Base-by-base conservation (phyloP, 1,140 invertebrate species). In the Atta texana region DNA sequence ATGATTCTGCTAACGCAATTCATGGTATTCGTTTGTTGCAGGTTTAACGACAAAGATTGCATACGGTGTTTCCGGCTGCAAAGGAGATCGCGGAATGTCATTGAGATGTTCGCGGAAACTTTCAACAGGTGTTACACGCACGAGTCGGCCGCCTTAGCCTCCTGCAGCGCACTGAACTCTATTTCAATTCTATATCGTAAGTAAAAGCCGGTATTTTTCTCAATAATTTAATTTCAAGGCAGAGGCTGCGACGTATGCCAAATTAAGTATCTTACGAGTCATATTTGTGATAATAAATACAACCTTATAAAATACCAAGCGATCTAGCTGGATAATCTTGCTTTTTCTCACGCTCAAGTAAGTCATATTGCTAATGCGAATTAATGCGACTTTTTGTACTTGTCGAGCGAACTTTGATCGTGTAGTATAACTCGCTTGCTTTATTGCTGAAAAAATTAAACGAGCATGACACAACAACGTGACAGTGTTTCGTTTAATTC, bases 61-160 rank as follows among this genome's bases (percentile, higher is more conserved):
- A 96, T 97, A 53, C 94, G 96, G 77, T 97, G 97, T 90, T 96
- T 97, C 85, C 96, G 96, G 85, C 91, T 97, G 49, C 95, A 95
- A 80, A 93, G 96, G 74, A 96, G 96, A 71, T 96, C 97, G 2
- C 92, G 95, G 14, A 97, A 97, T 90, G 95, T 97, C 53, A 95
- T 97, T 55, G 96, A 97, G 92, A 96, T 97, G n/a, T 96, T 96
- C 91, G 96, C 96, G 3, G 96, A 96, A 88, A 96, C 96, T 86
- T 92, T 96, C 74, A 96, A 96, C 88, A 96, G 95, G 90, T 97
- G 97, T 92, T 97, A 97, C 92, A 96, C 95, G 2, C 96, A 95
- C 74, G 96, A 97, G 92, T 95, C 95, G 81, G 95, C 95, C 3
- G 97, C 97, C 4, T 92, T 96, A 87, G 94, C 94, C 24, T 96